phyloP scores from a whole-genome alignment of 1,140 invertebrate species.

The Popillia japonica region DNA sequence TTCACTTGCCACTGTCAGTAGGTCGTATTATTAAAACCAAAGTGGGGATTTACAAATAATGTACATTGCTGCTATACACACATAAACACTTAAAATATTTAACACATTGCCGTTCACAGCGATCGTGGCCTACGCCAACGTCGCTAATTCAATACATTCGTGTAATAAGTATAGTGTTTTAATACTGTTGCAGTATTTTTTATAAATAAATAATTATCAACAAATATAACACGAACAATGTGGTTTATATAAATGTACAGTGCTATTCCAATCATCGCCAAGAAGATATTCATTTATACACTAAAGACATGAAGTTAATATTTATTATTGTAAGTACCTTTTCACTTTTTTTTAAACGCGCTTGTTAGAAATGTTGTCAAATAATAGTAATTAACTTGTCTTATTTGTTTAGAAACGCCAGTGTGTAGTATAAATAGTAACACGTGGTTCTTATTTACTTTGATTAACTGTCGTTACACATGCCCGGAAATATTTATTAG shows the following conservation, averaged over 20 bases:
- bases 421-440: background rate
- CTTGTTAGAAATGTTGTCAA: background rate
- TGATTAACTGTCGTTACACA: background rate
- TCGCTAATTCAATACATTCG: background rate
- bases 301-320: constrained; percentile 30
- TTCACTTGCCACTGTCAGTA: constrained; percentile 37
- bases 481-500: too few species aligned
- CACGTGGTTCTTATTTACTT: constrained; percentile 4
- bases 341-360: constrained; percentile 4
- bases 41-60: constrained; percentile 37
- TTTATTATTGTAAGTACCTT: constrained; percentile 20
- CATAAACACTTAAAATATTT: constrained; percentile 32
- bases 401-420: constrained; percentile 19
- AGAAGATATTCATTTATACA: background rate
- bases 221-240: background rate
- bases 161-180: constrained; percentile 25
- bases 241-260: constrained; percentile 31
- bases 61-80: constrained; percentile 35
- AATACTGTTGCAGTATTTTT: background rate
- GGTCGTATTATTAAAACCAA: constrained; percentile 29
- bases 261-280: background rate
- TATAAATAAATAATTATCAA: constrained; percentile 5
- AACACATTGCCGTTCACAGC: constrained; percentile 21
- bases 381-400: background rate
- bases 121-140: constrained; percentile 16